Base-by-base conservation (phyloP, 2,113 vertebrate species). In the Numida meleagris region DNA sequence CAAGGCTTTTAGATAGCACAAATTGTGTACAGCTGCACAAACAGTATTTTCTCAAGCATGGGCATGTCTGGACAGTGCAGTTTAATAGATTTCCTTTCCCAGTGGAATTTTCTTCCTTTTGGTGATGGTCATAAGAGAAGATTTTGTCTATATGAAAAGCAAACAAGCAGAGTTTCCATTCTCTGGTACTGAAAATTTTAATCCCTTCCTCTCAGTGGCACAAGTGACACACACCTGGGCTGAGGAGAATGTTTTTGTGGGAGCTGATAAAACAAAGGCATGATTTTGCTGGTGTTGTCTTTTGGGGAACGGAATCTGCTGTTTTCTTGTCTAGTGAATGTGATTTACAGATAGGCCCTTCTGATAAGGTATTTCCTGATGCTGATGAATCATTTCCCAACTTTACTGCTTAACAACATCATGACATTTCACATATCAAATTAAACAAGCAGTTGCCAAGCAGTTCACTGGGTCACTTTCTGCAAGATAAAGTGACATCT, bases 21-120 rank as follows among this genome's bases (percentile, higher is more conserved):
- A 55, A 67, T 74, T 90, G 33, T 40, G 50, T 66, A 67, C 61
- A 90, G 86, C 79, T 94, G 50, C 79, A 84, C 82, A 88, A 93
- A 91, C 46, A 94, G 13, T 86, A 63, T 93, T 89, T 92, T 86
- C 45, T 91, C 61, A 93, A 89, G 81, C 24, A 16, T 21, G 70
- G 67, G 38, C 53, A 24, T 71, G 86, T 74, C 66, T 74, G 45
- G 43, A 31, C 16, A 91, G 4, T 57, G 38, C 27, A 65, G 58
- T 87, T 89, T 86, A 86, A 61, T 55, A 59, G 33, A 4, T 76
- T 85, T 84, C 24, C 57, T 96, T 90, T n/a, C 31, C 38, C 74
- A 34, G 23, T 73, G 66, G 53, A 57, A 82, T 88, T 87, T 82
- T 84, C 45, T 62, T 36, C 8, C 75, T 57, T 82, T 80, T 80